Base-by-base conservation (phyloP, 2,797 vertebrate genomes). In the Miichthys miiuy region DNA sequence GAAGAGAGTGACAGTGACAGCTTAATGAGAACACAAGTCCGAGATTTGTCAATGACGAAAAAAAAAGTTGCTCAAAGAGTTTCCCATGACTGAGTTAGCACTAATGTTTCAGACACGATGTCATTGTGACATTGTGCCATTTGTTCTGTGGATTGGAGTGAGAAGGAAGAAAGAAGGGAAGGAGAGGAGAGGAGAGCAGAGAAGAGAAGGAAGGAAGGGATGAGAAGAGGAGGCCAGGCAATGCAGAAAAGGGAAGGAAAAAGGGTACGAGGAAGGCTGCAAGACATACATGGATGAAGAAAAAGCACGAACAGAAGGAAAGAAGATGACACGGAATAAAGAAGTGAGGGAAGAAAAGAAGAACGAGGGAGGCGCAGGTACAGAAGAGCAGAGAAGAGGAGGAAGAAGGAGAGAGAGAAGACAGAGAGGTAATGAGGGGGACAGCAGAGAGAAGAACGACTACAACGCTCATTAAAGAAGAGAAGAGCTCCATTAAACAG, bases 401-500 rank as follows among this genome's bases (percentile, higher is more conserved):
- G 16, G 61, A 70, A 41, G 71, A 56, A 48, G 62, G 52, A 58
- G 73, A 67, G 25, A 75, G 54, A 54, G 82, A 84, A 76, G 83
- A 81, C 63, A n/a, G 70, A 66, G 79, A 89, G 88, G 88, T 91
- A 89, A 90, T 90, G 84, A 89, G 87, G 89, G 88, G 79, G 76
- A 91, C 86, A 89, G 85, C 57, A 21, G 80, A 87, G 87, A 89
- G 82, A 89, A 79, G 81, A 90, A 85, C n/a, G 83, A 89, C 88
- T 90, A 85, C 84, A 90, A 75, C 75, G 83, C 91, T 92, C 91
- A 93, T 92, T 92, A 92, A 93, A 92, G 89, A 91, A 88, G 83
- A 92, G 92, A 83, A 88, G 83, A 89, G 94, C 93, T 90, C 90
- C 91, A 93, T 92, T 93, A 92, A 92, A 86, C 92, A 92, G 88